Percentiles rank a stretch among this genome's conserved stretches.
These are phyloP conservation scores for Pollenia angustigena DNA, from an alignment of 2,888 invertebrate species.

Conservation along the genomic window DNA sequence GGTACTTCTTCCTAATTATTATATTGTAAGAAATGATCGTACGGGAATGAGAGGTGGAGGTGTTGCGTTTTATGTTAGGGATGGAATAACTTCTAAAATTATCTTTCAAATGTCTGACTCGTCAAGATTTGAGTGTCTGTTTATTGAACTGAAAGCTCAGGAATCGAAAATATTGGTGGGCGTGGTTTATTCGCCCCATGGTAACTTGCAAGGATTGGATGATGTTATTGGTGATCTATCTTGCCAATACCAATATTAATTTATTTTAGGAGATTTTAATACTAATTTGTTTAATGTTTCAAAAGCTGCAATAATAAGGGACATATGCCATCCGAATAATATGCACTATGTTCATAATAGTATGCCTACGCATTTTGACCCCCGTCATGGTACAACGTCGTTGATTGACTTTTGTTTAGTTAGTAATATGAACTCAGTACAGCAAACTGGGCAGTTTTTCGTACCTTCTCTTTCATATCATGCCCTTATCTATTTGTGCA, in stretches of 20 bases:
- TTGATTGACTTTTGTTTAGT: too few relatives aligned
- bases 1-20: background rate
- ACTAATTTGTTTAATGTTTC: too few relatives aligned
- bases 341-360: too few relatives aligned
- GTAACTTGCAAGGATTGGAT: background rate
- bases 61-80: background rate
- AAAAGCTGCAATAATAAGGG: too few relatives aligned
- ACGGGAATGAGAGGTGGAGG: slow-evolving; percentile 4
- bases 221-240: background rate
- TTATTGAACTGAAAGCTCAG: background rate
- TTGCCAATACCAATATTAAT: background rate
- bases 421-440: too few relatives aligned
- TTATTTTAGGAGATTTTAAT: background rate
- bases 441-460: too few relatives aligned
- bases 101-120: background rate
- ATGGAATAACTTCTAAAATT: background rate
- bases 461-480: too few relatives aligned
- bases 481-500: too few relatives aligned
- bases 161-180: background rate
- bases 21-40: background rate
- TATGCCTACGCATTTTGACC: too few relatives aligned
- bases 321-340: too few relatives aligned
- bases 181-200: background rate
- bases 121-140: background rate
- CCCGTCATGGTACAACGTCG: too few relatives aligned